phyloP scores from a whole-genome alignment of 2,797 vertebrate species.

The Microctenopoma steveboyesi region DNA sequence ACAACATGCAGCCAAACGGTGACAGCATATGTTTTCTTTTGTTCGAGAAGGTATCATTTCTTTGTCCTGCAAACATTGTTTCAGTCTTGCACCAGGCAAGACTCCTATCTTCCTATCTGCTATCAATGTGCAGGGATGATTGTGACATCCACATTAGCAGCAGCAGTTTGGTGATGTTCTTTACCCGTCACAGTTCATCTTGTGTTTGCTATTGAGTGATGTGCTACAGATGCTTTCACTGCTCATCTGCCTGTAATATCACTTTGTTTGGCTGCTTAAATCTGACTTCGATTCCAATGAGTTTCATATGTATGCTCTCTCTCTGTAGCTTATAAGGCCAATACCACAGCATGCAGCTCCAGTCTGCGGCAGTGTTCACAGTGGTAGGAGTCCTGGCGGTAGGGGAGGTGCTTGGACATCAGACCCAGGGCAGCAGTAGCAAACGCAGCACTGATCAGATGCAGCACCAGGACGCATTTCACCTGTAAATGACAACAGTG shows the following conservation, averaged over 20 bases:
- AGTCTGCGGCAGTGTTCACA: slow-evolving; percentile 84
- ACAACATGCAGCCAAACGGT: background rate
- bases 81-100: slow-evolving; percentile 78
- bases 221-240: background rate
- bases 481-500: slow-evolving; percentile 67
- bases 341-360: slow-evolving; percentile 84
- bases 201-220: background rate
- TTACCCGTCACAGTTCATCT: background rate
- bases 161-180: background rate
- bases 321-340: slow-evolving; percentile 3
- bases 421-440: slow-evolving; percentile 83
- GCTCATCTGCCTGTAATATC: background rate
- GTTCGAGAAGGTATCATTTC: background rate
- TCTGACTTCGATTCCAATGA: background rate
- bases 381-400: slow-evolving; percentile 86
- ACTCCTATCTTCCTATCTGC: slow-evolving; percentile 8
- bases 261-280: background rate
- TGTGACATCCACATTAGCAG: background rate
- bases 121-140: background rate
- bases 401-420: slow-evolving; percentile 86
- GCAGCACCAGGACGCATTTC: slow-evolving; percentile 81
- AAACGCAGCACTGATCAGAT: slow-evolving; percentile 84
- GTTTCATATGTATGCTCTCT: background rate
- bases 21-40: background rate
- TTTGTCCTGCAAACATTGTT: slow-evolving; percentile 76